These are phyloP conservation scores for Papilio xuthus DNA, from an alignment of 1,140 invertebrate species.

Conservation along the genomic window DNA sequence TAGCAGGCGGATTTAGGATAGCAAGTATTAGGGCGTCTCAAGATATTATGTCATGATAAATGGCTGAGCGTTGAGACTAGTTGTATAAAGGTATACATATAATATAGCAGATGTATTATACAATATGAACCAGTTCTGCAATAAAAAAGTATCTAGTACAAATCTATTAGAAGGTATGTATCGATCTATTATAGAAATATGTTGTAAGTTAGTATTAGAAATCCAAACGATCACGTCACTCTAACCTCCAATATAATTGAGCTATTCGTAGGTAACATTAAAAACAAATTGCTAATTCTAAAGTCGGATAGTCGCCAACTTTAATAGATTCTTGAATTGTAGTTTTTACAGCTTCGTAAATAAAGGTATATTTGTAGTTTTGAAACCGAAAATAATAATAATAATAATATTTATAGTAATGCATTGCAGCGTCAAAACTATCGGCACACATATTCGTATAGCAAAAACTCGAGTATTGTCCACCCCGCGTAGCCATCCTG, in stretches of 20 bases:
- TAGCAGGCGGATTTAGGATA: conserved; percentile 66
- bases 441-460: background rate
- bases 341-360: no score
- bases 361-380: no score
- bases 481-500: conserved; percentile 31
- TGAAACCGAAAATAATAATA: no score
- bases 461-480: background rate
- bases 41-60: conserved; percentile 55
- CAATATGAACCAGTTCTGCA: background rate
- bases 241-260: background rate
- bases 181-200: background rate
- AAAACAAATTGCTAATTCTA: background rate
- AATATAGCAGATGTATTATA: background rate
- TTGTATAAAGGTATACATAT: background rate
- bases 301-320: background rate
- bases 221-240: background rate
- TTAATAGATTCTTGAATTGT: background rate
- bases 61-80: conserved; percentile 52
- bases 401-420: background rate
- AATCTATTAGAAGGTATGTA: background rate
- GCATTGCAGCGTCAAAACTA: background rate
- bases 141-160: background rate
- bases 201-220: conserved; percentile 4
- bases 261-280: background rate
- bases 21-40: conserved; percentile 53